A percentile compares a stretch with the other conserved stretches of the same genome.
phyloP scores from a whole-genome alignment of 2,888 invertebrate genomes.

The Hirudinaria manillensis region DNA sequence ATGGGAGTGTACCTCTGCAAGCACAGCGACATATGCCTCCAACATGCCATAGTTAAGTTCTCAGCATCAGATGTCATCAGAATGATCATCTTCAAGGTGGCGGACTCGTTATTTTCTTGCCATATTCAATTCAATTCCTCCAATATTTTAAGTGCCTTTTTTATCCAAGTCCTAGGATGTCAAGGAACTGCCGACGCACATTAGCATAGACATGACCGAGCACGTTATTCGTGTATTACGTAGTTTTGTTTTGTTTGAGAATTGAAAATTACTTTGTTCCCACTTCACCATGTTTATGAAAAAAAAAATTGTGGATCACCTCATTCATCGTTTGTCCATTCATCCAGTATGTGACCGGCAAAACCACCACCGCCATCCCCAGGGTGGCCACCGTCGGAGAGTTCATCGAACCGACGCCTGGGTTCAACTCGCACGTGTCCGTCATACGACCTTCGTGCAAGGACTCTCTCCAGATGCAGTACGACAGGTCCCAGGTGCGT shows the following conservation, averaged over 20 bases:
- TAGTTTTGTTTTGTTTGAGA: no score
- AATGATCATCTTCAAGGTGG: slow-evolving; percentile 40
- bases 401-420: slow-evolving; percentile 41
- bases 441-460: slow-evolving; percentile 34
- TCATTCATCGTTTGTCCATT: no score
- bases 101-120: slow-evolving; percentile 5
- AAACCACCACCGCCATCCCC: slow-evolving; percentile 40
- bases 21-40: slow-evolving; percentile 39
- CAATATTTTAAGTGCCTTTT: no score
- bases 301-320: no score
- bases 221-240: background rate
- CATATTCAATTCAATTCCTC: background rate
- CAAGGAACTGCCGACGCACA: no score
- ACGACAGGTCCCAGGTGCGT: slow-evolving; percentile 40
- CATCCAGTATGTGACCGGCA: slow-evolving; percentile 40
- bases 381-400: slow-evolving; percentile 38
- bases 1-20: slow-evolving; percentile 41
- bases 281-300: no score
- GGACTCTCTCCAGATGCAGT: slow-evolving; percentile 41
- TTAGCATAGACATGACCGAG: no score
- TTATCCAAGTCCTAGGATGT: no score
- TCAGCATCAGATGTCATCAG: slow-evolving; percentile 34
- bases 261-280: no score
- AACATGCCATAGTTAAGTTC: slow-evolving; percentile 40
- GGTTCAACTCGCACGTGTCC: slow-evolving; percentile 40